These are phyloP conservation scores for Nematolebias whitei DNA, from an alignment of 2,113 vertebrate species.

Conservation along the genomic window DNA sequence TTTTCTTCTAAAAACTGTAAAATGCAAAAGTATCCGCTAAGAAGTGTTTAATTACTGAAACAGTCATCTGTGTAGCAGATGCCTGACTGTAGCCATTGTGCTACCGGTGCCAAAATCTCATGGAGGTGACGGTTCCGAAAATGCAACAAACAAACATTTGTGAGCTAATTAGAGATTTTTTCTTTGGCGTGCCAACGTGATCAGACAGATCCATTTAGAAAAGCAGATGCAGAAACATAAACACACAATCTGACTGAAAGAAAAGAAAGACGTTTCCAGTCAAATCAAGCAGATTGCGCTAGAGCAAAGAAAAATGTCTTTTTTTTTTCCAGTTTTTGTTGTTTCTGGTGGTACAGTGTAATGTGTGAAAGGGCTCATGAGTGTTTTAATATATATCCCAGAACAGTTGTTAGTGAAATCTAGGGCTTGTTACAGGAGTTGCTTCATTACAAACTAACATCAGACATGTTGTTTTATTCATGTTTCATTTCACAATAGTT, in stretches of 20 bases:
- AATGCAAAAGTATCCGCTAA: background rate
- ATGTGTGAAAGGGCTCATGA: slow-evolving; percentile 10
- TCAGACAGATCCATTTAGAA: slow-evolving; percentile 20
- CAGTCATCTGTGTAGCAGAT: background rate
- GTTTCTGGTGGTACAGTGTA: background rate
- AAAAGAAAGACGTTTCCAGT: background rate
- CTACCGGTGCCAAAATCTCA: slow-evolving; percentile 2
- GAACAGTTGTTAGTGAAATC: slow-evolving; percentile 44
- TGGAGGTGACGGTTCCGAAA: background rate
- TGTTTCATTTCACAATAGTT: slow-evolving; percentile 40
- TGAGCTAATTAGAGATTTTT: slow-evolving; percentile 16
- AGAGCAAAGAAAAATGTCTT: background rate
- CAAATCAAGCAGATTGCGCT: background rate
- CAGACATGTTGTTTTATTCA: slow-evolving; percentile 53
- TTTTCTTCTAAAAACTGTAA: background rate
- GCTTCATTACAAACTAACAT: slow-evolving; percentile 37
- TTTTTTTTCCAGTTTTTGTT: background rate
- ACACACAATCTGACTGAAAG: slow-evolving; percentile 16
- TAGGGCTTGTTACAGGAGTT: slow-evolving; percentile 36
- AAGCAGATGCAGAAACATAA: background rate
- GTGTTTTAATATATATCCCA: slow-evolving; percentile 6
- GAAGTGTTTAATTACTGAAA: background rate
- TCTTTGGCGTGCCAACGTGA: background rate
- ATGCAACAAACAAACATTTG: slow-evolving; percentile 10
- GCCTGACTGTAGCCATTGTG: background rate